A percentile compares a stretch with the other conserved stretches of the same genome.
Evolutionary conservation across 2,113 vertebrate genomes (phyloP).

Genomic region (Pantherophis guttatus): DNA sequence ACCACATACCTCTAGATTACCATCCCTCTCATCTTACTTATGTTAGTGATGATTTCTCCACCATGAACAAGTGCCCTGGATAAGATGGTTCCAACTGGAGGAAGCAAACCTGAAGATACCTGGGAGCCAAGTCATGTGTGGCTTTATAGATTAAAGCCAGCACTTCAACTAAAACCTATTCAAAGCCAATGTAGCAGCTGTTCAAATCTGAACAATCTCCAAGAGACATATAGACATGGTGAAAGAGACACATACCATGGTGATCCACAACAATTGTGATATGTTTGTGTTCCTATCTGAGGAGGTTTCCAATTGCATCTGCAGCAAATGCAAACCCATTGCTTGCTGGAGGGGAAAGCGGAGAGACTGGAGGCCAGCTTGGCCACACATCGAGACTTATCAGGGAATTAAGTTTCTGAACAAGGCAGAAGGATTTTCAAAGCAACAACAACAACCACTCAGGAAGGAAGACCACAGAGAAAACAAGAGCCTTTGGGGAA

Average conservation of each 20-base stretch:
- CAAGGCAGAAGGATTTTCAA: background rate
- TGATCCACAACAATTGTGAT: background rate
- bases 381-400: background rate
- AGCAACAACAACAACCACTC: background rate
- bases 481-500: background rate
- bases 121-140: background rate
- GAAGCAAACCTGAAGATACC: background rate
- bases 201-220: background rate
- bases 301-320: background rate
- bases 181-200: background rate
- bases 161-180: background rate
- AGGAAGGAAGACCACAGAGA: background rate
- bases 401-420: background rate
- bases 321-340: background rate
- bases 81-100: background rate
- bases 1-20: background rate
- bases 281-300: background rate
- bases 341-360: background rate
- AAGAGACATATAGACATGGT: background rate
- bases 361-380: background rate
- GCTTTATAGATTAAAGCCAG: background rate
- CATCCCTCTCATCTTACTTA: background rate
- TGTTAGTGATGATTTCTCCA: background rate
- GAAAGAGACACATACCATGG: background rate
- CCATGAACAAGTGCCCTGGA: background rate